phyloP scores from a whole-genome alignment of 1,140 invertebrate species.

The Lepidurus packardi region DNA sequence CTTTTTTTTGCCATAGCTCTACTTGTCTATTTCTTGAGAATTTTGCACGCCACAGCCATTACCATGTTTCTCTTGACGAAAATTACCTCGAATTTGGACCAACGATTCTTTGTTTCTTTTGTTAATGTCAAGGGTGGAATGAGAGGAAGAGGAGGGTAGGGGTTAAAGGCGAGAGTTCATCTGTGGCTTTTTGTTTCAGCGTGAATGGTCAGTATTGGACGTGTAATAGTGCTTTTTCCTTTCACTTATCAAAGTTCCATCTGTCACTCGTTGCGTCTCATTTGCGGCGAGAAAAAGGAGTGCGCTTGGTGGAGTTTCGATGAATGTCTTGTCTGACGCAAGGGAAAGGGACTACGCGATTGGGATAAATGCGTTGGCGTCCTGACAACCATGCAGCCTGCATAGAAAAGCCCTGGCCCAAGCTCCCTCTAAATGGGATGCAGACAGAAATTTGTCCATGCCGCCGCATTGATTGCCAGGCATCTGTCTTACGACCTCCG shows the following conservation, averaged over 20 bases:
- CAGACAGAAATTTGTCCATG: slow-evolving; percentile 19
- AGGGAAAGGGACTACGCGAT: neutral
- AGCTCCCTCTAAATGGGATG: neutral
- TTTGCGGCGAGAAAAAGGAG: slow-evolving; percentile 11
- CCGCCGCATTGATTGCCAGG: slow-evolving; percentile 6
- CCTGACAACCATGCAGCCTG: neutral
- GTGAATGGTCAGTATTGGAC: slow-evolving; percentile 2
- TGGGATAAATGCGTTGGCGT: slow-evolving; percentile 9
- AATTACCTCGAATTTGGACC: neutral
- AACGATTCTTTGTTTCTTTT: neutral
- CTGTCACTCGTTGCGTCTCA: slow-evolving; percentile 20
- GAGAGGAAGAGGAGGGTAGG: neutral
- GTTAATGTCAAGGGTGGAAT: neutral
- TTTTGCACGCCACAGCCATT: slow-evolving; percentile 8
- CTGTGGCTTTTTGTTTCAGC: neutral
- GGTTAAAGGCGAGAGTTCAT: neutral
- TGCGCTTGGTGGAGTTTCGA: slow-evolving; percentile 7
- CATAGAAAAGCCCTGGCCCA: neutral
- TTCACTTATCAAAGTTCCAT: slow-evolving; percentile 15
- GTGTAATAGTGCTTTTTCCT: neutral
- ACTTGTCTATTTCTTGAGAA: neutral
- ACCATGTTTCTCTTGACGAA: neutral
- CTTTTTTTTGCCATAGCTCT: neutral
- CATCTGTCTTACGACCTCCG: slow-evolving; percentile 1
- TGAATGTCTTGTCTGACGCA: slow-evolving; percentile 13